Base-by-base conservation (phyloP, 2,113 vertebrate species). In the Hippocampus abdominalis region DNA sequence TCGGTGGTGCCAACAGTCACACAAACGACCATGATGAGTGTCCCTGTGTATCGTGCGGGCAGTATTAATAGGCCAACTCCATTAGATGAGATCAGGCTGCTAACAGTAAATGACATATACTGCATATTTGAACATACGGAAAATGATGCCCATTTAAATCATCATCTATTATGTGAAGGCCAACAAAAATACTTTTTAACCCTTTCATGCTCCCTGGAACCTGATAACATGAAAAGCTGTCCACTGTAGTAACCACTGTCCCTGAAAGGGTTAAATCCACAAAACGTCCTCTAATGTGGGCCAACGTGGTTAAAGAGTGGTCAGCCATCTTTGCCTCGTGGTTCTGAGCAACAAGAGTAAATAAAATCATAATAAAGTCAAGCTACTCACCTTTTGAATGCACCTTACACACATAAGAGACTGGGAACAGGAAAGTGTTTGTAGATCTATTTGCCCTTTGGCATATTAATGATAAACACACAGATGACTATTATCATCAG, bases 41-140 rank as follows among this genome's bases (percentile, higher is more conserved):
- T 79, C 75, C 11, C 21, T n/a, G 71, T 70, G 62, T 78, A 76
- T 77, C 62, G 70, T 76, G 56, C 46, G 71, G 78, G 85, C 81
- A 74, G 81, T 67, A 40, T 39, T 62, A 71, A 83, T 71, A 75
- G 77, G 59, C 40, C 71, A 20, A 74, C 75, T 73, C 73, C 70
- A 73, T 63, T 23, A 18, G 59, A 73, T 87, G 85, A 90, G 66
- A 72, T 88, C 81, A 88, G 70, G 73, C 64, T 73, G 71, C 40
- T 80, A 42, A 77, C 76, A 61, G 74, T 78, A 86, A 84, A 75
- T 56, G 68, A 71, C 18, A 70, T 5, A 65, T 62, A 56, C 29
- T 13, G 42, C 46, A 23, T 8, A 48, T 49, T 7, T 48, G 3
- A 25, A 46, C 10, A 46, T 23, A 8, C 46, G 36, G 9, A n/a